phyloP scores from a whole-genome alignment of 1,140 invertebrate species.

The Hermetia illucens region DNA sequence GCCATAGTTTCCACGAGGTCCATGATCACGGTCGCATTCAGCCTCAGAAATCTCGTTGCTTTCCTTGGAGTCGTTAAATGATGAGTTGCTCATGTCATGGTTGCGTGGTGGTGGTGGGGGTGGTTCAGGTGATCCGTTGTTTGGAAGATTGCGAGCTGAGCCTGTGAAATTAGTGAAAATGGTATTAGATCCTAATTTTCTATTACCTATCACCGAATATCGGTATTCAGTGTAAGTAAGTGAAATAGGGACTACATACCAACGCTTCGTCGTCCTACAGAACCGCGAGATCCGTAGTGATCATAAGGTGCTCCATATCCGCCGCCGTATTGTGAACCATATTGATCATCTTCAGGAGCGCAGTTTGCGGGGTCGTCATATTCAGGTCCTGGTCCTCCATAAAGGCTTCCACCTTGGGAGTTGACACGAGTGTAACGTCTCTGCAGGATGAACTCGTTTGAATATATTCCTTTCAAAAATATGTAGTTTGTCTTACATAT shows the following conservation, averaged over 20 bases:
- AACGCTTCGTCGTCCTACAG: constrained; percentile 52
- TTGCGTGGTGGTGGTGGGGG: constrained; percentile 63
- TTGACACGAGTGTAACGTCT: constrained; percentile 29
- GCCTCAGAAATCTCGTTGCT: constrained; percentile 88
- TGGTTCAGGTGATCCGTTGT: constrained; percentile 57
- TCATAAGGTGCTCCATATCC: constrained; percentile 69
- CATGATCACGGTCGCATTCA: constrained; percentile 74
- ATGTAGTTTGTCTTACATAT: constrained; percentile 37
- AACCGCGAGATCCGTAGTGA: constrained; percentile 71
- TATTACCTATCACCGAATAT: no score
- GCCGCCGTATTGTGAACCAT: constrained; percentile 67
- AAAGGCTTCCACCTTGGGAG: constrained; percentile 28
- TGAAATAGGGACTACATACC: constrained; percentile 24
- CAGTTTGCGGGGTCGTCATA: constrained; percentile 87
- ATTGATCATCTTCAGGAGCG: constrained; percentile 76
- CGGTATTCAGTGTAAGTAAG: no score
- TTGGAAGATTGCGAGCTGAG: constrained; percentile 49
- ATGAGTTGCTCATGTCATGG: constrained; percentile 55
- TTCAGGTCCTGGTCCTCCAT: constrained; percentile 47
- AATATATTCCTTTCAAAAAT: neutral
- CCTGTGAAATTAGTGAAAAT: no score
- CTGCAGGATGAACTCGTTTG: constrained; percentile 8
- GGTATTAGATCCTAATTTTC: no score
- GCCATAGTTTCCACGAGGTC: constrained; percentile 53
- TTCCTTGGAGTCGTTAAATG: constrained; percentile 80